A percentile compares a stretch with the other conserved stretches of the same genome.
phyloP scores from a whole-genome alignment of 2,888 invertebrate genomes.

The Amorpha juglandis region DNA sequence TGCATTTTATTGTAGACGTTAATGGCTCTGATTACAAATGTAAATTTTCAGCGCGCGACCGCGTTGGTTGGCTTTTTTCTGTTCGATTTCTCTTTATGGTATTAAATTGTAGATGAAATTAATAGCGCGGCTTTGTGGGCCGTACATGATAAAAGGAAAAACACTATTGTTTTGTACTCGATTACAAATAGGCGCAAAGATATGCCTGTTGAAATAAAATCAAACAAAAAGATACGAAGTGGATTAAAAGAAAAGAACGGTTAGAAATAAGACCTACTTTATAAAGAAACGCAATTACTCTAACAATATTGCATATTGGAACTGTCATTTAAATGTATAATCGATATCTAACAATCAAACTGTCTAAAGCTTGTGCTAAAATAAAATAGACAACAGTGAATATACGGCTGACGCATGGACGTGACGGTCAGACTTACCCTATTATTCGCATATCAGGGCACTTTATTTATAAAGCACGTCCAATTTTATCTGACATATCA shows the following conservation, averaged over 20 bases:
- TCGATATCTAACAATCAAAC: constrained; percentile 16
- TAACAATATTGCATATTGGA: neutral
- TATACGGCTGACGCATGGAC: constrained; percentile 52
- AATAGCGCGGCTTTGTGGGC: constrained; percentile 45
- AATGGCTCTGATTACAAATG: constrained; percentile 83
- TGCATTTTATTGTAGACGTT: constrained; percentile 83
- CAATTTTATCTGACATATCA: constrained; percentile 66
- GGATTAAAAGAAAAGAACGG: neutral
- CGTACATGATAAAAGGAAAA: constrained; percentile 24
- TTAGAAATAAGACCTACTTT: neutral
- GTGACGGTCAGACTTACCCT: constrained; percentile 69
- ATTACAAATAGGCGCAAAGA: neutral
- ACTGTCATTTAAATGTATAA: constrained; percentile 16
- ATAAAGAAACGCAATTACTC: too few relatives aligned
- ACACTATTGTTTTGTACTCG: constrained; percentile 11
- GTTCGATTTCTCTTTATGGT: constrained; percentile 74
- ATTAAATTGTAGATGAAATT: constrained; percentile 76
- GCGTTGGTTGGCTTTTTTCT: constrained; percentile 78
- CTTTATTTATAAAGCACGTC: constrained; percentile 77
- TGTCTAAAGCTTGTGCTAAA: constrained; percentile 52
- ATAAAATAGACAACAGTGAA: constrained; percentile 56
- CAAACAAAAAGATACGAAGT: neutral
- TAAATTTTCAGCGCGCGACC: constrained; percentile 81
- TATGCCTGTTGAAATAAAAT: constrained; percentile 1
- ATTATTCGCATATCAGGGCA: constrained; percentile 80